phyloP scores from a whole-genome alignment of 1,140 invertebrate genomes.

The Lepidurus arcticus region DNA sequence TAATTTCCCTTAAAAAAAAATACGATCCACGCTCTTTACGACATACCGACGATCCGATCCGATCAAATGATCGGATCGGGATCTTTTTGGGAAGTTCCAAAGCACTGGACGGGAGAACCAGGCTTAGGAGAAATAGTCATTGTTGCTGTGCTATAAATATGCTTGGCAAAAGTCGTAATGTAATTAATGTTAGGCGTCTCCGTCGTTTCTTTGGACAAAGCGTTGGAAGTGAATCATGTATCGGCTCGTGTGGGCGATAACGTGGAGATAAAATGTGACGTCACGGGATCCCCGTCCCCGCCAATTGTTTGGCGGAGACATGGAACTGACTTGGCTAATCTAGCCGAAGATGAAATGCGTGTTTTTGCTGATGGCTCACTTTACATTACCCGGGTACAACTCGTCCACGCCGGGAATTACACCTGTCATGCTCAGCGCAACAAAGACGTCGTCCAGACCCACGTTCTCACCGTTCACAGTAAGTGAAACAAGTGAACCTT shows the following conservation, averaged over 20 bases:
- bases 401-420: slow-evolving; percentile 74
- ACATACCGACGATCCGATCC: no score
- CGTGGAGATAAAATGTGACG: slow-evolving; percentile 73
- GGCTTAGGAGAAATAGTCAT: neutral
- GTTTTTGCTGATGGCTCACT: slow-evolving; percentile 68
- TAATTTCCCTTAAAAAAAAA: no score
- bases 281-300: slow-evolving; percentile 61
- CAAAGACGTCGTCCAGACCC: slow-evolving; percentile 67
- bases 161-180: neutral
- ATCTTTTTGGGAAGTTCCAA: no score
- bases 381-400: slow-evolving; percentile 65
- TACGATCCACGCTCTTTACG: no score
- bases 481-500: slow-evolving; percentile 45
- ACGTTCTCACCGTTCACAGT: slow-evolving; percentile 70
- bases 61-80: no score
- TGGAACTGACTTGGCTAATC: slow-evolving; percentile 57
- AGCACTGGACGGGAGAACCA: neutral
- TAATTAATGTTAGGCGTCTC: slow-evolving; percentile 55
- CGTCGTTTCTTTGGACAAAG: slow-evolving; percentile 65
- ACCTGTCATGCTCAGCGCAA: slow-evolving; percentile 70
- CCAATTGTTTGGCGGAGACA: slow-evolving; percentile 68
- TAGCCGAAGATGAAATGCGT: slow-evolving; percentile 59
- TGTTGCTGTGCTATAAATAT: neutral
- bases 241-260: slow-evolving; percentile 66
- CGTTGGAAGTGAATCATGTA: slow-evolving; percentile 62